Evolutionary conservation across 2,888 invertebrate species (phyloP), one percentile per base, ranked within the genome.

Genomic region (Pollenia griseotomentosa): DNA sequence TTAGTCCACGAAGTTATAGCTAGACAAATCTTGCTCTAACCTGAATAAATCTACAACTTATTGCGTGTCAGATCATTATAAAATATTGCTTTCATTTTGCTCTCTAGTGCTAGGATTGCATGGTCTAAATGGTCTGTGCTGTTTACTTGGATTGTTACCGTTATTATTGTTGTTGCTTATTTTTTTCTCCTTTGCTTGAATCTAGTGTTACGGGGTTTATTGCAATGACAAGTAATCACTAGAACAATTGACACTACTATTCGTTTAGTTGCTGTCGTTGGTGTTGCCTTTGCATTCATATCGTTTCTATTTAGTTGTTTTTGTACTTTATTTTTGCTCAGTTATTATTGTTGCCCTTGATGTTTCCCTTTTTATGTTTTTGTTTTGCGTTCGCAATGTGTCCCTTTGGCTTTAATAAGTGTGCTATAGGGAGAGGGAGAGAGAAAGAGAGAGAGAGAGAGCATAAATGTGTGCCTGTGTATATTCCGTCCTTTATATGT

Each of bases 191-290:
- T 51, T 40, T 42, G 16, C 10, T 23, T 33, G n/a, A 44, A 53
- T 65, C 65, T 77, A 61, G 48, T 79, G 63, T 86, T 80, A 86
- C 65, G 68, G 81, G 81, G 65, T 84, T 87, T 84, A 82, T 80
- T 80, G 84, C 84, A 87, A 82, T 87, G 84, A 84, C 78, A 84
- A 84, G 81, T 84, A 87, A 84, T 87, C 84, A 84, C 84, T 84
- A 70, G 63, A 87, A 78, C 84, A 87, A 87, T 87, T 87, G 87
- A 82, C 87, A 87, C 84, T 79, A 68, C 44, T 78, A 59, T 57
- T 42, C 19, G 6, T 66, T 12, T 48, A 65, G 44, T 40, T 63
- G 44, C 59, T 65, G 48, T 63, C 40, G 23, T 55, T 11, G 16
- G n/a, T 75, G 63, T 70, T 71, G 19, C 44, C 19, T 59, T 63